Base-by-base conservation (phyloP, 1,140 invertebrate genomes). In the Lerema accius region DNA sequence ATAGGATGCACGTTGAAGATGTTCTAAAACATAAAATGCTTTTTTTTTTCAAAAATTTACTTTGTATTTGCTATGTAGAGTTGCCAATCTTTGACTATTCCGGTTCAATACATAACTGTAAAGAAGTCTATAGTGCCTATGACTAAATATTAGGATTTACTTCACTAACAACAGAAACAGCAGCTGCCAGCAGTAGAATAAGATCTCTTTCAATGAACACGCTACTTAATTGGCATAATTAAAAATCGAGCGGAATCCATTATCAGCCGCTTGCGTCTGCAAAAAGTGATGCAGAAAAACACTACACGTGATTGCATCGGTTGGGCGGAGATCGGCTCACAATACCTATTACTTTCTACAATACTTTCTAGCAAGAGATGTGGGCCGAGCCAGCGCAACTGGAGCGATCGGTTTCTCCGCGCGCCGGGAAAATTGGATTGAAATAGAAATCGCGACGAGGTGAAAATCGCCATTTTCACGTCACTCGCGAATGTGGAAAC, bases 351-450 rank as follows among this genome's bases (percentile, higher is more conserved):
- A 90, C 88, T 90, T 90, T 90, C 88, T 89, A 90, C 78, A 73
- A 86, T 85, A 89, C 86, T 90, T 89, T 89, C 86, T 89, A 90
- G 83, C 83, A 78, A 86, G 86, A 89, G 86, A 89, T 89, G 86
- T 90, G 85, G 86, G 85, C 80, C 86, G 86, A 72, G 82, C 72
- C 75, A 70, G 76, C 82, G 79, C 82, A 90, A 90, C 82, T 89
- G 69, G 88, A 89, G 83, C 88, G 84, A 88, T 90, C 84, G 86
- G 85, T 90, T 90, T 90, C 86, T 82, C 84, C 75, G 71, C 73
- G 80, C 79, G 85, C 73, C 80, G 85, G 83, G 87, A 85, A 89
- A 90, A 89, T 86, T 80, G 76, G 85, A 87, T 84, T 90, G 86
- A 89, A 90, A 90, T 88, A 89, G 86, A 89, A 90, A 90, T 89